phyloP scores from a whole-genome alignment of 2,888 invertebrate species.

The Steromphala cineraria region DNA sequence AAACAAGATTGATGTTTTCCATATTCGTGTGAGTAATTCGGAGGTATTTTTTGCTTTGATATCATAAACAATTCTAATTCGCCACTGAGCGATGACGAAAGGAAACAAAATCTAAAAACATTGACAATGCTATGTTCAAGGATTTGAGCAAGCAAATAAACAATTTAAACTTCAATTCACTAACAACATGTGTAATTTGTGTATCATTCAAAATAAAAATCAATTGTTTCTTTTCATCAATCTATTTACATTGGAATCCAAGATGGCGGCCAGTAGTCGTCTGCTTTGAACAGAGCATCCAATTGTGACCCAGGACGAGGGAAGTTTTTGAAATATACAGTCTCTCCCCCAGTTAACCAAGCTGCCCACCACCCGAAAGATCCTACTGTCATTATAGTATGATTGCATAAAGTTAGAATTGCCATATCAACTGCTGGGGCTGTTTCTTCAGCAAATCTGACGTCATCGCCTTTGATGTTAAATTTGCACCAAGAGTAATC shows the following conservation, averaged over 20 bases:
- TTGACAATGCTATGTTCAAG: too few relatives aligned
- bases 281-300: constrained; percentile 11
- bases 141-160: too few relatives aligned
- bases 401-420: constrained; percentile 50
- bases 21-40: too few relatives aligned
- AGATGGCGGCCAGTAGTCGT: constrained; percentile 29
- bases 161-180: too few relatives aligned
- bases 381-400: constrained; percentile 74
- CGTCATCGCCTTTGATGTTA: constrained; percentile 21
- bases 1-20: too few relatives aligned
- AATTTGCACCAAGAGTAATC: constrained; percentile 33
- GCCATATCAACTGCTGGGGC: constrained; percentile 34
- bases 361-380: constrained; percentile 63
- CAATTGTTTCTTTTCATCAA: too few relatives aligned
- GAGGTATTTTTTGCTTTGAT: too few relatives aligned
- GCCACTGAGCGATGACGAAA: too few relatives aligned
- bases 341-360: constrained; percentile 54
- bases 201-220: too few relatives aligned
- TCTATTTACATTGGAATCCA: constrained; percentile 31
- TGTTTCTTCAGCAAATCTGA: neutral
- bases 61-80: too few relatives aligned
- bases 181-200: too few relatives aligned
- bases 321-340: constrained; percentile 33
- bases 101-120: too few relatives aligned
- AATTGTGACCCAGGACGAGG: constrained; percentile 31